These are phyloP conservation scores for Dreissena polymorpha DNA, from an alignment of 1,140 invertebrate genomes.

Conservation along the genomic window DNA sequence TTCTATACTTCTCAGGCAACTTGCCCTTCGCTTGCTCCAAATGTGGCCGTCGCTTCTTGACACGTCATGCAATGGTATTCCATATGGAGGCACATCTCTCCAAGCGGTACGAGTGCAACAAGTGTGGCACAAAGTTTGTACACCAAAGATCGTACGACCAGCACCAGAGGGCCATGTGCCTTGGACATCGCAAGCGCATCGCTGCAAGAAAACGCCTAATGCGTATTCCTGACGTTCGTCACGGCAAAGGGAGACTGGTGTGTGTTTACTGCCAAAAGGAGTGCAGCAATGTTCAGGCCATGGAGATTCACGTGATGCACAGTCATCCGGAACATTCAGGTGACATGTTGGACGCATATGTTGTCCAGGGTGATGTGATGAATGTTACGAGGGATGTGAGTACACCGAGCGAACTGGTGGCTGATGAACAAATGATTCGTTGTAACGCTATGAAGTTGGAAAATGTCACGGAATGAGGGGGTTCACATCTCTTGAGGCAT, in stretches of 20 bases:
- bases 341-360: conserved; percentile 18
- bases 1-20: conserved; percentile 35
- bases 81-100: conserved; percentile 46
- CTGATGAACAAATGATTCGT: no score
- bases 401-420: no score
- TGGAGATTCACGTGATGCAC: conserved; percentile 33
- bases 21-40: conserved; percentile 37
- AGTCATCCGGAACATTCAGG: conserved; percentile 37
- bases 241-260: background rate
- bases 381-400: no score
- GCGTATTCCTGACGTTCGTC: conserved; percentile 23
- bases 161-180: conserved; percentile 37
- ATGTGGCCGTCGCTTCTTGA: conserved; percentile 36
- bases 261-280: conserved; percentile 35
- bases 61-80: conserved; percentile 29
- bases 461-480: no score
- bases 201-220: conserved; percentile 24
- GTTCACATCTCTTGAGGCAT: no score
- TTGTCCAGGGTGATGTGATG: background rate
- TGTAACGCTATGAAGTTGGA: no score
- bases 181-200: conserved; percentile 43
- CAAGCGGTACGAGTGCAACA: conserved; percentile 39
- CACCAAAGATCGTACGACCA: conserved; percentile 52
- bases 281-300: conserved; percentile 19
- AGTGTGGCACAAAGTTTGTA: conserved; percentile 54